These are phyloP conservation scores for Rhopalosiphum nymphaeae DNA, from an alignment of 2,888 invertebrate species.

Conservation along the genomic window DNA sequence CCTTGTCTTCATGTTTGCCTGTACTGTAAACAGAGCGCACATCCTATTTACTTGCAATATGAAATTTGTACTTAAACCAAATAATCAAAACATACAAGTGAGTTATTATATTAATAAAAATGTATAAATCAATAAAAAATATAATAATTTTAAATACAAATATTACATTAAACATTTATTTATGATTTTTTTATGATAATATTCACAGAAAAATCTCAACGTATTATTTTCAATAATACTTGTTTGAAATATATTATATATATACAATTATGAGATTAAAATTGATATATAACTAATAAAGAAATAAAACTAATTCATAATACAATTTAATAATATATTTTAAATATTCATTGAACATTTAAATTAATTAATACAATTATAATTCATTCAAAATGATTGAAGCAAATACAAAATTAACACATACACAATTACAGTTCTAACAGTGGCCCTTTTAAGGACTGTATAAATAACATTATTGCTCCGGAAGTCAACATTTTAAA, in stretches of 20 bases:
- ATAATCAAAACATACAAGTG: neutral
- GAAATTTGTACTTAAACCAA: neutral
- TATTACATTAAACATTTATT: neutral
- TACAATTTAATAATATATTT: neutral
- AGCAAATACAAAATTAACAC: neutral
- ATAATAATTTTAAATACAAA: neutral
- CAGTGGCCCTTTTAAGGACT: neutral
- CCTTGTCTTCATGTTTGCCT: neutral
- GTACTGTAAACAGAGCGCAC: neutral
- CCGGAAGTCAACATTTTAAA: too few relatives aligned
- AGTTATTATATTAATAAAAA: neutral
- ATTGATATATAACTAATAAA: too few relatives aligned
- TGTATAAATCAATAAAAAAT: neutral
- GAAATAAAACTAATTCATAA: neutral
- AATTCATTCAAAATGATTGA: constrained; percentile 11
- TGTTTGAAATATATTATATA: neutral
- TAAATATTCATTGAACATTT: neutral
- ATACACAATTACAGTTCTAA: neutral
- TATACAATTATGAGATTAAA: neutral
- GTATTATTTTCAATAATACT: neutral
- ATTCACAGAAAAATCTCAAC: neutral
- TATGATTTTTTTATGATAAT: neutral
- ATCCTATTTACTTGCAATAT: neutral
- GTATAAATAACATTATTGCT: too few relatives aligned
- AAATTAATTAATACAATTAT: neutral